Evolutionary conservation across 2,888 invertebrate genomes (phyloP), one percentile per base, ranked within the genome.

Genomic region (Caenorhabditis uteleia): DNA sequence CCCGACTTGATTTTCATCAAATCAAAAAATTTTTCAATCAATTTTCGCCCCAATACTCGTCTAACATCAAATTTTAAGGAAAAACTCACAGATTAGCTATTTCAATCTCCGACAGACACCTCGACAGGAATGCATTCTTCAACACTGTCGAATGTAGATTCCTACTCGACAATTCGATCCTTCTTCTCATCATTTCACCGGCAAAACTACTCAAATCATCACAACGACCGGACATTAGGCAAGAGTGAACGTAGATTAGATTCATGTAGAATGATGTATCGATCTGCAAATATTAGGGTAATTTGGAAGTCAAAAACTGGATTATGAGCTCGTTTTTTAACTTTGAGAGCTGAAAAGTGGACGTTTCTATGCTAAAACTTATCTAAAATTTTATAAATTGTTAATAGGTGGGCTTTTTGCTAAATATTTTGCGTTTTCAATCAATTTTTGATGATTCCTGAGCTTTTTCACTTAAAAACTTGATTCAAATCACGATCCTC

Each of bases 201-300:
- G 49, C 55, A 16, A 56, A 66, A 3, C 48, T 39, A 16, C 34
- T 26, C 31, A 60, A 45, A 10, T 55, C 46, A 4, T 55, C 49
- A 21, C 47, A 40, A 40, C 47, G 33, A 18, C 53, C 53, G 2
- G 55, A 47, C 43, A 60, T 45, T 12, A 60, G 54, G 33, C 66
- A 66, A 16, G 66, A 26, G 34, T 66, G 66, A n/a, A 60, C 53
- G 33, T 51, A 56, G n/a, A 66, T 27, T 1, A 66, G 36, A 14
- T 57, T 40, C 0, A 43, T 18, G 10, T 44, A 50, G 42, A 66
- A 66, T 26, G 50, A 21, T 1, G 57, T 23, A 1, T 49, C 40
- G 7, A 45, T 40, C 51, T 51, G 39, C 14, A 43, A 33, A 25
- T n/a, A 16, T n/a, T 45, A 39, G 4, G 8, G 31, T 31, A 14